Evolutionary conservation across 2,888 invertebrate species (phyloP), one percentile per base, ranked within the genome.

Genomic region (Tiphia femorata): DNA sequence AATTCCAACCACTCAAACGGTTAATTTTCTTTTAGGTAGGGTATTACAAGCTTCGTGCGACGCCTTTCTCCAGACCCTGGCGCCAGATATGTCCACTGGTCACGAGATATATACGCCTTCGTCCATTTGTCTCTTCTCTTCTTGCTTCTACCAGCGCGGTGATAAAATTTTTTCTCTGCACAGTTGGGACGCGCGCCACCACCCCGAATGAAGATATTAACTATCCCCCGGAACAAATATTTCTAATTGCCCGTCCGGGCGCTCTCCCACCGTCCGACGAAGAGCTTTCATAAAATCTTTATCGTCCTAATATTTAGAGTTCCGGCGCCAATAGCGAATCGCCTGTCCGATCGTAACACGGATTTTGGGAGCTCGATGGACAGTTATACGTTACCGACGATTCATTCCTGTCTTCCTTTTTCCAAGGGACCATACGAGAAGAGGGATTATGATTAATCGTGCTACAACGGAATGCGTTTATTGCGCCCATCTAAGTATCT

Each of bases 211-310:
- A 75, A 79, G 78, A 78, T 74, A 78, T 78, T 73, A 78, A 78
- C 76, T 67, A 56, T 60, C 40, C 49, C 23, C 33, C 52, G 55
- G 66, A 62, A 67, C 71, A 67, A 79, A 78, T 76, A 77, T 73
- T 75, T 78, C 75, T 80, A 80, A 80, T 80, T 80, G 74, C 72
- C 44, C 27, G 43, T 33, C 10, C 17, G 53, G 23, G 37, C 57
- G 37, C 51, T 43, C 49, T 43, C 48, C 23, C 25, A 25, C 41
- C 12, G 51, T 8, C 20, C 30, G 33, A 37, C n/a, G 2, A 38
- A 20, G 37, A 17, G 29, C 57, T 62, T 67, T 76, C 74, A 72
- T 79, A 79, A 80, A 80, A 76, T 70, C 67, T 79, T 78, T 80
- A 79, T 77, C 56, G 68, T 63, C 58, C 52, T 20, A 53, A 47